Conservation (phyloP, 2,797 vertebrate species). For the Catharus ustulatus region DNA sequence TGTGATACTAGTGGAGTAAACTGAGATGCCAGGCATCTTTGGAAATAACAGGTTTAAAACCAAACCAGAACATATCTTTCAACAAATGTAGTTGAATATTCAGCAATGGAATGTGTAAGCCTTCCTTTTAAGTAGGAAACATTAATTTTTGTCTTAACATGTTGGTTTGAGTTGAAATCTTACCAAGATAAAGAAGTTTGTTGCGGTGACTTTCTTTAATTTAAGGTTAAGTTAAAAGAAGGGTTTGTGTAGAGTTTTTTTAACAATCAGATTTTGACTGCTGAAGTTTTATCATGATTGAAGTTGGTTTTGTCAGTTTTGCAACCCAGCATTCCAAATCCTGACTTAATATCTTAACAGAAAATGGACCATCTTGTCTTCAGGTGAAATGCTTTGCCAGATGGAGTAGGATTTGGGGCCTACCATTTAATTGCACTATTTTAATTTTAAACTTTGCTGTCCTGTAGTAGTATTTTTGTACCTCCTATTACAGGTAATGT, state of each 20-base stretch:
- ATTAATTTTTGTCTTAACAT: background rate
- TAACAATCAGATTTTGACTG: background rate
- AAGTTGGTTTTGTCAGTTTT: background rate
- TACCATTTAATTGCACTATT: background rate
- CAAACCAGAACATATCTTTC: background rate
- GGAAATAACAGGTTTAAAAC: background rate
- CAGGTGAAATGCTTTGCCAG: background rate
- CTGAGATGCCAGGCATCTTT: background rate
- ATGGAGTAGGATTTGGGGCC: background rate
- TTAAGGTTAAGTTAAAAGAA: background rate
- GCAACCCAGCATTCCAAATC: background rate
- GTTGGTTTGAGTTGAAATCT: background rate
- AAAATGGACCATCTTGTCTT: background rate
- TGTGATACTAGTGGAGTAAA: background rate
- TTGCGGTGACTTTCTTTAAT: background rate
- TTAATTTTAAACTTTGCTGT: background rate
- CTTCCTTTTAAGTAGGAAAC: background rate
- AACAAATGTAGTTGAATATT: background rate
- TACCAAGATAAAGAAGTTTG: background rate
- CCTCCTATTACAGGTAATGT: slow-evolving; percentile 18
- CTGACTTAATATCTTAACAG: background rate
- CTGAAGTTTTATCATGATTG: background rate
- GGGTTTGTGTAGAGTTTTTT: background rate
- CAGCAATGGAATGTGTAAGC: background rate
- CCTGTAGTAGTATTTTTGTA: slow-evolving; percentile 15